These are phyloP conservation scores for Hetaerina titia DNA, from an alignment of 2,888 invertebrate genomes.

Conservation along the genomic window DNA sequence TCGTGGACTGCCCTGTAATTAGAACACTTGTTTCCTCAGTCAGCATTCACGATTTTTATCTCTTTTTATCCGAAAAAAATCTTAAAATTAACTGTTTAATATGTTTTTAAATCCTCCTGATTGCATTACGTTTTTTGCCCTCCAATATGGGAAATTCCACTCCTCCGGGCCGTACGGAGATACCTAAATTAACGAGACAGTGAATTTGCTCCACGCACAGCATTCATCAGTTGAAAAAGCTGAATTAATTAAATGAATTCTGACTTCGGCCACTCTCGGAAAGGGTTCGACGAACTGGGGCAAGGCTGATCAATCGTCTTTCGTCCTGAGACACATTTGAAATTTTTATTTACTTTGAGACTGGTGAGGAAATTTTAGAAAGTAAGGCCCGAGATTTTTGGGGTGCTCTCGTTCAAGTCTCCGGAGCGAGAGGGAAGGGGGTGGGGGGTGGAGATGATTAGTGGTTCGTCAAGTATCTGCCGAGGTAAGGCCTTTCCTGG, in stretches of 20 bases:
- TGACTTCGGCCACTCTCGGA: background rate
- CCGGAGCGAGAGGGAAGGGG: background rate
- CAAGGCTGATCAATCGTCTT: background rate
- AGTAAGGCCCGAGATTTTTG: background rate
- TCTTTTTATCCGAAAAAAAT: too few species aligned
- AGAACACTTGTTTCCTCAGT: too few species aligned
- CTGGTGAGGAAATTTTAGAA: slow-evolving; percentile 27
- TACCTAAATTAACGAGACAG: too few species aligned
- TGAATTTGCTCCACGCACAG: too few species aligned
- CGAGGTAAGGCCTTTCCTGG: background rate
- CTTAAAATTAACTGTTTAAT: too few species aligned
- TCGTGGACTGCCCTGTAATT: too few species aligned
- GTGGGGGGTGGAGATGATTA: background rate
- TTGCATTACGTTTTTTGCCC: too few species aligned
- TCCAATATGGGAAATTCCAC: too few species aligned
- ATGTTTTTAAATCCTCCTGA: too few species aligned
- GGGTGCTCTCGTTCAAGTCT: background rate
- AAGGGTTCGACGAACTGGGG: background rate
- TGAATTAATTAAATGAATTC: background rate
- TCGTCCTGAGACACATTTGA: background rate
- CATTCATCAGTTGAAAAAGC: background rate
- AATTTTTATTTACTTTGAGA: background rate
- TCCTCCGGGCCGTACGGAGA: too few species aligned
- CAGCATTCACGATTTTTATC: too few species aligned
- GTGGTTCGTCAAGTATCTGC: background rate